phyloP scores from a whole-genome alignment of 2,888 invertebrate genomes.

The Trypoxylon attenuatum region DNA sequence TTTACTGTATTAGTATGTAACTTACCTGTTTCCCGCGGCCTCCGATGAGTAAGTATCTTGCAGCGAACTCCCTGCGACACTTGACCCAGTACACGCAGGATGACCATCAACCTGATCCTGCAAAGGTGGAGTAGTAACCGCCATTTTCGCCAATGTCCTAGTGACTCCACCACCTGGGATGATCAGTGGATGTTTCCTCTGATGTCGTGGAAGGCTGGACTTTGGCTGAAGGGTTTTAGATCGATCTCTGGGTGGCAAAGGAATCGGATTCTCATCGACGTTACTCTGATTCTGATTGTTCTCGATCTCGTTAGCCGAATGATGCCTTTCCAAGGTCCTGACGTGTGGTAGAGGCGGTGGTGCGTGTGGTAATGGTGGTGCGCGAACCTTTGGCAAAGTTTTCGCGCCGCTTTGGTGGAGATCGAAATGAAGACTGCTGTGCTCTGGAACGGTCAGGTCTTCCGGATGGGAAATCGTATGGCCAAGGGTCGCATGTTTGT shows the following conservation, averaged over 20 bases:
- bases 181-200: slow-evolving; percentile 87
- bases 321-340: slow-evolving; percentile 54
- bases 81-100: slow-evolving; percentile 31
- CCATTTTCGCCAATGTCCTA: slow-evolving; percentile 79
- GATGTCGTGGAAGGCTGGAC: slow-evolving; percentile 82
- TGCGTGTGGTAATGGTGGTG: slow-evolving; percentile 62
- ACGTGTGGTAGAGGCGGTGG: slow-evolving; percentile 53
- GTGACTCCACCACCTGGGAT: slow-evolving; percentile 82
- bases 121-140: slow-evolving; percentile 71
- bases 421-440: slow-evolving; percentile 57
- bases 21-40: slow-evolving; percentile 62
- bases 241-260: slow-evolving; percentile 86
- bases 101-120: slow-evolving; percentile 71
- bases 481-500: slow-evolving; percentile 73
- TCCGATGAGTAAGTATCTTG: slow-evolving; percentile 54
- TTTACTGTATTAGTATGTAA: background rate
- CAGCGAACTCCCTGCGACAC: slow-evolving; percentile 32
- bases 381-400: slow-evolving; percentile 67
- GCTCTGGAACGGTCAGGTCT: slow-evolving; percentile 49
- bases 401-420: slow-evolving; percentile 66
- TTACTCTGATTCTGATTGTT: slow-evolving; percentile 66
- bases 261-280: slow-evolving; percentile 80
- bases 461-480: slow-evolving; percentile 55
- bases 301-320: slow-evolving; percentile 62
- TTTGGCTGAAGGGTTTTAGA: slow-evolving; percentile 79